These are phyloP conservation scores for Drosophila bipectinata DNA, from an alignment of 1,140 invertebrate species.

Conservation along the genomic window DNA sequence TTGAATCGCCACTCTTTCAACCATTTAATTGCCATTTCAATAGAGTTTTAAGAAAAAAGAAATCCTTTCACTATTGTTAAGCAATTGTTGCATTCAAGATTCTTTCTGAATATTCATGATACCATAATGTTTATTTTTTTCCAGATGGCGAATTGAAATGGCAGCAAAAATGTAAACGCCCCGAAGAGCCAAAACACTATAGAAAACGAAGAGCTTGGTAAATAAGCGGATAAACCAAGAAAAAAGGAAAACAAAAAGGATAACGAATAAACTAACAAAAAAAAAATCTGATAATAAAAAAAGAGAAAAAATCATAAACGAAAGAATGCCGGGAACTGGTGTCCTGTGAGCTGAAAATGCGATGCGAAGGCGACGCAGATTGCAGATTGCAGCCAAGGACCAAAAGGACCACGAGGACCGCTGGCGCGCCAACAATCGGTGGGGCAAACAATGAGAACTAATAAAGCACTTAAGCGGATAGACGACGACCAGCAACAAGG, in stretches of 20 bases:
- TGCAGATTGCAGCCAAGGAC: conserved; percentile 18
- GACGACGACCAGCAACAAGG: conserved; percentile 50
- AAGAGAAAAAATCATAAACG: conserved; percentile 41
- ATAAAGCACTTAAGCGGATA: conserved; percentile 76
- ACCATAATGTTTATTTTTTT: conserved; percentile 34
- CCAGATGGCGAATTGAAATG: conserved; percentile 65
- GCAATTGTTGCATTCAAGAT: conserved; percentile 31
- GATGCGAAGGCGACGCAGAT: conserved; percentile 59
- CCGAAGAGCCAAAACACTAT: conserved; percentile 29
- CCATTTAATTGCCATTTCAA: conserved; percentile 34
- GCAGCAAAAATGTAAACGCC: conserved; percentile 45
- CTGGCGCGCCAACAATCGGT: conserved; percentile 49
- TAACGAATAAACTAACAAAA: not conserved
- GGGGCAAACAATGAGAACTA: conserved; percentile 76
- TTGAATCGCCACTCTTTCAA: not conserved
- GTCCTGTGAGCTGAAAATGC: conserved; percentile 51
- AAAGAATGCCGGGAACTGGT: conserved; percentile 38
- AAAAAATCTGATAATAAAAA: conserved; percentile 4
- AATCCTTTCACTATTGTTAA: conserved; percentile 9
- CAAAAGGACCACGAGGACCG: conserved; percentile 37
- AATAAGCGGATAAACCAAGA: conserved; percentile 26
- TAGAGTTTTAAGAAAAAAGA: not conserved
- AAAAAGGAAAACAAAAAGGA: conserved; percentile 2
- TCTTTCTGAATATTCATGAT: conserved; percentile 22
- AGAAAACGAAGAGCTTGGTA: conserved; percentile 12